Evolutionary conservation across 2,888 invertebrate species (phyloP).

Genomic region (Lasioglossum lativentre): DNA sequence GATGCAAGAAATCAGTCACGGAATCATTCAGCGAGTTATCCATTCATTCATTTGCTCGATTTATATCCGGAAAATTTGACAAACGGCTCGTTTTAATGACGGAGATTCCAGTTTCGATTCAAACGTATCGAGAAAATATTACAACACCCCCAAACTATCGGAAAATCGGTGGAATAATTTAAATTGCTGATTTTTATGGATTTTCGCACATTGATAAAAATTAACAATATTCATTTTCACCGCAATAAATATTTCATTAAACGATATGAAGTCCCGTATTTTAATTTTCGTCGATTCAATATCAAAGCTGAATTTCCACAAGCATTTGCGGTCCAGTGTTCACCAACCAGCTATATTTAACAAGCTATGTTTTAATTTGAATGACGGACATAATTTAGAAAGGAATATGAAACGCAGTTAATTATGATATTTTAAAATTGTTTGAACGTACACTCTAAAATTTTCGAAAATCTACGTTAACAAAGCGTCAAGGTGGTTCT

Average conservation of each 20-base stretch:
- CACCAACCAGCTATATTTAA: neutral
- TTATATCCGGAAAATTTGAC: neutral
- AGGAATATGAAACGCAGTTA: neutral
- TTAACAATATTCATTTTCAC: too few relatives aligned
- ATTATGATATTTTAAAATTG: neutral
- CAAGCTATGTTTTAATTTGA: too few relatives aligned
- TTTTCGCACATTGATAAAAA: neutral
- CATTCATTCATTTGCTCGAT: slow-evolving; percentile 8
- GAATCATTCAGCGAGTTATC: neutral
- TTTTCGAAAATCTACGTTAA: neutral
- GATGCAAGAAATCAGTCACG: neutral
- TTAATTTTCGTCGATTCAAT: neutral
- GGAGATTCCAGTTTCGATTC: neutral
- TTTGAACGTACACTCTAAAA: neutral
- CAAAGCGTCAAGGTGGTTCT: neutral
- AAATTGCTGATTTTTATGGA: neutral
- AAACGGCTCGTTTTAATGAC: neutral
- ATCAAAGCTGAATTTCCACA: neutral
- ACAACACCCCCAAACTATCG: neutral
- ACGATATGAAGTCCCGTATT: neutral
- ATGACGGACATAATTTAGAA: neutral
- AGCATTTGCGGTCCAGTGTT: neutral
- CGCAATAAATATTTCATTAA: neutral
- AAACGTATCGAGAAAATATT: neutral
- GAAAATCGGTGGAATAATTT: neutral